Conservation (phyloP, 2,888 invertebrate species). For the Periphyllus acericola region DNA sequence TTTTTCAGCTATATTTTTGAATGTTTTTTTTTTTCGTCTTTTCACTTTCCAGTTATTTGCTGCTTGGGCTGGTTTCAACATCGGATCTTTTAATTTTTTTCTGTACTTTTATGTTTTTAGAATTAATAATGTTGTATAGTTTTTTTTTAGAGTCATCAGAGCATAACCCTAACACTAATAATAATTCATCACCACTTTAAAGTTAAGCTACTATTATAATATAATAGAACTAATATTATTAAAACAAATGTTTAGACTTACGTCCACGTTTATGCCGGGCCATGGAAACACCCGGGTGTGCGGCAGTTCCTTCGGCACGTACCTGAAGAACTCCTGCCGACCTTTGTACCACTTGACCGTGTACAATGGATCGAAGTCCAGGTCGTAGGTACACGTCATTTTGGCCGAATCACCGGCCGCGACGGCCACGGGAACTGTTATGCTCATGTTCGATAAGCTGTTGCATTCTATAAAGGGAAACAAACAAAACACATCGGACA, state of each 20-base stretch:
- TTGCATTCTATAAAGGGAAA: conserved; percentile 69
- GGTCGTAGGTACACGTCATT: conserved; percentile 79
- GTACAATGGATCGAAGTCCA: conserved; percentile 79
- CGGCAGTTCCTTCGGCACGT: conserved; percentile 81
- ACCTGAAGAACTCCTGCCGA: conserved; percentile 80
- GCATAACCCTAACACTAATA: too few species aligned
- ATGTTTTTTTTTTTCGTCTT: too few species aligned
- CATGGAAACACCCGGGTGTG: conserved; percentile 79
- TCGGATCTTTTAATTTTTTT: too few species aligned
- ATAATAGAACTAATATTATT: too few species aligned
- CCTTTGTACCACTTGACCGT: conserved; percentile 87
- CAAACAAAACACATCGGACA: neutral
- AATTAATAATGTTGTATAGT: too few species aligned
- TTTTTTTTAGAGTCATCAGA: too few species aligned
- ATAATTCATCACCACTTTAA: too few species aligned
- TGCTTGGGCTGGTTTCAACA: too few species aligned
- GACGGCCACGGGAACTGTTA: conserved; percentile 78
- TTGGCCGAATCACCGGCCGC: conserved; percentile 79
- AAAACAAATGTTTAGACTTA: conserved; percentile 69
- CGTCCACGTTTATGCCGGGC: conserved; percentile 78
- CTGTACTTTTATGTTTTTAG: too few species aligned
- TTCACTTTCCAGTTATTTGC: too few species aligned
- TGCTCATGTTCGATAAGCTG: conserved; percentile 76
- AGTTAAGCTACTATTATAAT: too few species aligned
- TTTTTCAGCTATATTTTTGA: too few species aligned